Base-by-base conservation (phyloP, 37 sponge, comb jelly and placozoan species). In the Mnemiopsis leidyi region DNA sequence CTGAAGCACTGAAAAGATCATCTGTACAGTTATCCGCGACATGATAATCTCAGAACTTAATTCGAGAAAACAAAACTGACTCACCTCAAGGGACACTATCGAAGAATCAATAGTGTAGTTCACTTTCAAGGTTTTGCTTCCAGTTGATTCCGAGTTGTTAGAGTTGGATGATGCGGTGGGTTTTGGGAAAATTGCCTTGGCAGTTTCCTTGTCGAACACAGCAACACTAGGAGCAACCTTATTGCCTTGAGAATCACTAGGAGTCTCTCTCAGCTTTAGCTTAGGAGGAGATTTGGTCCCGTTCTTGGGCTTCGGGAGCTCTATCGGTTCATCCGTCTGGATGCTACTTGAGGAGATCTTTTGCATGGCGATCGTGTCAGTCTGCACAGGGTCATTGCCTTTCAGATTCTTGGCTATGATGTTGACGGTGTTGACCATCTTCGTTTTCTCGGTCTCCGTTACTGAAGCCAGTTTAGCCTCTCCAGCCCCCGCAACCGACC, bases 161-260 rank as follows among this genome's bases (percentile, higher is more conserved):
- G 3, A 5, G 5, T 71, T 24, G n/a, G 5, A 5, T 71, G 75
- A 71, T 23, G 26, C 3, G n/a, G 75, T 28, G 7, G 75, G 30
- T 18, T 23, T 29, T 24, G 75, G 75, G 75, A 71, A 71, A 5
- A 71, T 71, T 23, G 26, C 30, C 5, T 5, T 18, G 75, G 75
- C 75, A 29, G 75, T 29, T 18, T n/a, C 21, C 21, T 85, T 38
- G 36, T 85, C 48, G 35, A 85, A 85, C 0, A 85, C 61, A 13
- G 90, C 90, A 39, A 85, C 90, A 3, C 61, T 36, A 0, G 90
- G 90, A 40, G 90, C 90, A 77, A 85, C 61, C 24, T 39, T 13
- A 38, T 39, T 29, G 23, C 61, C 40, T 7, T n/a, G 21, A 5
- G 32, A 39, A 2, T 38, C 24, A 9, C 1, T 79, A 28, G 61